Conservation (phyloP, 2,797 vertebrate genomes). For the Clarias platycephalus region DNA sequence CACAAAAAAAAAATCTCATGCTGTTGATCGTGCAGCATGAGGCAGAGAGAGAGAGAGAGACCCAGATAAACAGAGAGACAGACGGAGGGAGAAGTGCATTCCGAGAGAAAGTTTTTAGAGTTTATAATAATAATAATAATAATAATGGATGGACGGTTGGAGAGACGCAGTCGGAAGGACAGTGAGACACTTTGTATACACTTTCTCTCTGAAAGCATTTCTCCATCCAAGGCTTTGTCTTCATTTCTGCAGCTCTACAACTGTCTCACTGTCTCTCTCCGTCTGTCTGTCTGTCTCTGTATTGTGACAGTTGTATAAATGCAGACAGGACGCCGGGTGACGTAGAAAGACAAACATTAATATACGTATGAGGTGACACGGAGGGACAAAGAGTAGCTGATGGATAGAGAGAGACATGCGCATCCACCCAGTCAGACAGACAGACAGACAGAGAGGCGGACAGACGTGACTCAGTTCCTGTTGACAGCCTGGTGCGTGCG, state of each 20-base stretch:
- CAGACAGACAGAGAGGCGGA: not conserved
- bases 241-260: too few species aligned
- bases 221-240: too few species aligned
- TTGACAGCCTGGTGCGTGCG: conserved; percentile 2
- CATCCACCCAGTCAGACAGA: not conserved
- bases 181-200: too few species aligned
- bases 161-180: not conserved
- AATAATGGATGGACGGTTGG: not conserved
- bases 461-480: conserved; percentile 32
- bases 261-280: too few species aligned
- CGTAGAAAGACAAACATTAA: too few species aligned
- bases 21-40: too few species aligned
- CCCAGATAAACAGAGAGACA: not conserved
- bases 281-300: too few species aligned
- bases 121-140: not conserved
- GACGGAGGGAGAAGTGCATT: not conserved
- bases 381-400: not conserved
- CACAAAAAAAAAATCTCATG: too few species aligned
- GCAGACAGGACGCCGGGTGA: too few species aligned
- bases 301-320: too few species aligned
- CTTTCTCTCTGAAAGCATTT: too few species aligned
- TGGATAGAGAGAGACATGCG: not conserved
- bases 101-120: not conserved
- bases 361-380: not conserved
- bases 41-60: not conserved